Percentiles rank a stretch among this genome's conserved stretches.
phyloP scores from a whole-genome alignment of 2,888 invertebrate species.

The Mesoligia furuncula region DNA sequence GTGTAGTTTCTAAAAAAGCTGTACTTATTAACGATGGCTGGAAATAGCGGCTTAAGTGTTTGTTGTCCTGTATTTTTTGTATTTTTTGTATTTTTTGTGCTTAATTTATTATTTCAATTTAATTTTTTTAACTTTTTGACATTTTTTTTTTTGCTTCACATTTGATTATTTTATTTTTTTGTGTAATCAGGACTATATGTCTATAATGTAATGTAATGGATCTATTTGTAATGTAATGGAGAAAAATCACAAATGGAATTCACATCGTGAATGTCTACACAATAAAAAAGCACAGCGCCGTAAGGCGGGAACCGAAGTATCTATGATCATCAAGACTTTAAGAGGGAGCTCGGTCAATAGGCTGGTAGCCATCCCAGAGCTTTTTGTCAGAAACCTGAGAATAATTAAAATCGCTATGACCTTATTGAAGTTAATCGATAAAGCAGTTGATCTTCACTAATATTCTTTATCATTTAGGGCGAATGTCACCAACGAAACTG shows the following conservation, averaged over 20 bases:
- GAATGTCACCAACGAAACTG: not conserved
- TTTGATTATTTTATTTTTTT: no score
- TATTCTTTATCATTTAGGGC: not conserved
- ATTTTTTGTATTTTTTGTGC: no score
- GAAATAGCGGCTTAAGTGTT: no score
- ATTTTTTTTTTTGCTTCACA: no score
- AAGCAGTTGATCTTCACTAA: not conserved
- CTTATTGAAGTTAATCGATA: not conserved
- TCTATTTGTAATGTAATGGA: no score
- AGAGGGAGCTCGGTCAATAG: not conserved
- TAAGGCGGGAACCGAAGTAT: not conserved
- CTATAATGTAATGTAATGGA: no score
- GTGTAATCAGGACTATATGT: no score
- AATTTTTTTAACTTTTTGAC: no score
- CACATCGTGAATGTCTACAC: not conserved
- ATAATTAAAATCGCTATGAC: not conserved
- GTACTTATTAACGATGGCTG: no score
- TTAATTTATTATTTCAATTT: no score
- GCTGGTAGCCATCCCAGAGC: not conserved
- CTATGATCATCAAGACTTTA: not conserved
- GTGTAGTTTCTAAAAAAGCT: not conserved
- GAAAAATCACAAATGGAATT: not conserved
- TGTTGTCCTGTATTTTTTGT: no score
- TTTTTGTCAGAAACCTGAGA: not conserved
- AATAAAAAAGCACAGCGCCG: not conserved